Evolutionary conservation across 1,140 invertebrate species (phyloP).

Genomic region (Apis dorsata): DNA sequence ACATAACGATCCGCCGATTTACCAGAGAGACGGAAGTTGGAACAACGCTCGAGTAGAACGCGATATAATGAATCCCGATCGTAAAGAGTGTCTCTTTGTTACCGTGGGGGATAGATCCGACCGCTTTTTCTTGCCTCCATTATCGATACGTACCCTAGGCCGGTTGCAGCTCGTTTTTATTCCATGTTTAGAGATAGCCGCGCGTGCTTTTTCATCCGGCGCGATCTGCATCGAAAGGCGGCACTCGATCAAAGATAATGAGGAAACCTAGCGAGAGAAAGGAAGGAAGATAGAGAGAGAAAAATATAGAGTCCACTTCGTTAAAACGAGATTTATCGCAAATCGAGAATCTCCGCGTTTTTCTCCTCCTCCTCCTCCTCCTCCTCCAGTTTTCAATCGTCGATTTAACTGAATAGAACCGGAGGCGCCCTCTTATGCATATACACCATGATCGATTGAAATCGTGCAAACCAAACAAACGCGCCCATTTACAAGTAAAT

Average conservation of each 20-base stretch:
- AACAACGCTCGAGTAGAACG: conserved; percentile 25
- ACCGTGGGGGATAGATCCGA: conserved; percentile 10
- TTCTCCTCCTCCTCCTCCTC: conserved; percentile 5
- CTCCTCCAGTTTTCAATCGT: background rate
- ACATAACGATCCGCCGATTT: conserved; percentile 31
- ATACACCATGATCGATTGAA: conserved; percentile 10
- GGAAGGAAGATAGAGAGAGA: background rate
- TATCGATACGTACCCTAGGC: conserved; percentile 35
- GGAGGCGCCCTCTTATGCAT: background rate
- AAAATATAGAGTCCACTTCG: conserved; percentile 32
- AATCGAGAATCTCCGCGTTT: conserved; percentile 16
- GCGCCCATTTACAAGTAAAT: conserved; percentile 6
- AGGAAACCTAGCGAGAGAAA: conserved; percentile 13
- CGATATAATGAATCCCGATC: conserved; percentile 33
- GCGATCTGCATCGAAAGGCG: conserved; percentile 43
- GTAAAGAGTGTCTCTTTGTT: conserved; percentile 39
- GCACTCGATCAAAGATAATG: conserved; percentile 48
- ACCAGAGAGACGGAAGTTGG: background rate
- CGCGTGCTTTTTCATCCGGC: conserved; percentile 26
- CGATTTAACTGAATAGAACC: conserved; percentile 33
- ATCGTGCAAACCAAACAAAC: background rate
- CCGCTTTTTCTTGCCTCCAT: conserved; percentile 31
- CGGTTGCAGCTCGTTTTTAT: conserved; percentile 41
- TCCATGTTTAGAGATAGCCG: conserved; percentile 35
- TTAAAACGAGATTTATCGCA: conserved; percentile 43